Percentiles rank a stretch among this genome's conserved stretches.
phyloP scores from a whole-genome alignment of 2,888 invertebrate genomes.

The Agonopterix subpropinquella region DNA sequence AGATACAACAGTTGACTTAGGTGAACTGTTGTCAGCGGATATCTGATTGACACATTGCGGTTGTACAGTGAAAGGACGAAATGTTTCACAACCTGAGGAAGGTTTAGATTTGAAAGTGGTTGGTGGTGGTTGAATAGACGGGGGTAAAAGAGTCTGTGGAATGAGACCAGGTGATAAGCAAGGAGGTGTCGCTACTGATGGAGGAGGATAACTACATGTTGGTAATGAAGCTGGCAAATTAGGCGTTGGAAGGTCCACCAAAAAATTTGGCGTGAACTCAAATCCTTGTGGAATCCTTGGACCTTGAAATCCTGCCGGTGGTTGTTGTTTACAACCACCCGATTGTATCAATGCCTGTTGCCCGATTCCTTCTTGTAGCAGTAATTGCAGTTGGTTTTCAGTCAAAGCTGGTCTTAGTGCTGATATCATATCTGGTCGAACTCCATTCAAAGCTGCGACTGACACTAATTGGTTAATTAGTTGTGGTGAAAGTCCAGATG shows the following conservation, averaged over 20 bases:
- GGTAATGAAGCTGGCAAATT: neutral
- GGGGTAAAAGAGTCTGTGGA: neutral
- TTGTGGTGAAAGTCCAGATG: conserved; percentile 12
- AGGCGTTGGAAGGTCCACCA: neutral
- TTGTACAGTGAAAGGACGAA: too few species aligned
- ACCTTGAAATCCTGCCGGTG: too few species aligned
- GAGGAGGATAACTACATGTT: neutral
- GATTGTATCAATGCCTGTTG: neutral
- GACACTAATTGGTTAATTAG: conserved; percentile 22
- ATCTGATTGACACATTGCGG: neutral
- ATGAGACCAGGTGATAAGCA: neutral
- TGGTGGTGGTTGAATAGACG: neutral
- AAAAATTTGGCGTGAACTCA: neutral
- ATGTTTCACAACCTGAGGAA: too few species aligned
- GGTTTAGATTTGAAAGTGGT: too few species aligned
- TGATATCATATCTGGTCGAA: conserved; percentile 18
- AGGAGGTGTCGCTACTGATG: neutral
- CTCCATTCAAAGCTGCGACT: conserved; percentile 21
- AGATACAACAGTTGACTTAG: neutral
- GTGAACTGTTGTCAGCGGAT: neutral
- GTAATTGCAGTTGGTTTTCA: neutral
- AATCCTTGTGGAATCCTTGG: too few species aligned
- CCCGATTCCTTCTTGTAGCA: neutral
- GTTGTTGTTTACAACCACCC: neutral
- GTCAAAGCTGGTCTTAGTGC: conserved; percentile 7